Evolutionary conservation across 2,113 vertebrate species (phyloP).

Genomic region (Camelus dromedarius): DNA sequence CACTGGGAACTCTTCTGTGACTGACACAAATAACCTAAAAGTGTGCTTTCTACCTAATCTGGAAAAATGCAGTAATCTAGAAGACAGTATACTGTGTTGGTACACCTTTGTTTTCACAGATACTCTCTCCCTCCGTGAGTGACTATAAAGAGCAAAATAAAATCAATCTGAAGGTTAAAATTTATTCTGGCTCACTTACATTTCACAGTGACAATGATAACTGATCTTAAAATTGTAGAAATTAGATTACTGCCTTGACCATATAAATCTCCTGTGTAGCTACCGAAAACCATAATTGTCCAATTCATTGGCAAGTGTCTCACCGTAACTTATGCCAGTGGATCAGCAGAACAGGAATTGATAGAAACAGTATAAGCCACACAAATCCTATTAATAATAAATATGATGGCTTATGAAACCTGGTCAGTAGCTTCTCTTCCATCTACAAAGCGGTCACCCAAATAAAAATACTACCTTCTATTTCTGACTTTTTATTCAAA

Average conservation of each 20-base stretch:
- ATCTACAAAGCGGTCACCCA: neutral
- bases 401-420: neutral
- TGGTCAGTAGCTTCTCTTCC: neutral
- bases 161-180: conserved; percentile 22
- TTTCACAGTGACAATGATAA: conserved; percentile 46
- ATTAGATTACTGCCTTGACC: conserved; percentile 53
- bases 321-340: neutral
- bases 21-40: conserved; percentile 19
- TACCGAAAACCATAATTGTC: neutral
- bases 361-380: neutral
- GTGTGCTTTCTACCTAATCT: conserved; percentile 15
- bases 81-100: neutral
- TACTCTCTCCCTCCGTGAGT: neutral
- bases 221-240: conserved; percentile 66
- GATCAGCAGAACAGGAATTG: neutral
- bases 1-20: conserved; percentile 52
- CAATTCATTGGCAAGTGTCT: neutral
- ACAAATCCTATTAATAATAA: neutral
- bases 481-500: neutral
- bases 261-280: conserved; percentile 43
- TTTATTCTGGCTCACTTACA: conserved; percentile 45
- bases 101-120: conserved; percentile 52
- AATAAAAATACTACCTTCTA: conserved; percentile 28
- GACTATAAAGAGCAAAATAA: conserved; percentile 46
- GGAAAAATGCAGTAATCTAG: neutral